Conservation (phyloP, 92 coral and sea anemone genomes). For the Epizoanthus stellaris region DNA sequence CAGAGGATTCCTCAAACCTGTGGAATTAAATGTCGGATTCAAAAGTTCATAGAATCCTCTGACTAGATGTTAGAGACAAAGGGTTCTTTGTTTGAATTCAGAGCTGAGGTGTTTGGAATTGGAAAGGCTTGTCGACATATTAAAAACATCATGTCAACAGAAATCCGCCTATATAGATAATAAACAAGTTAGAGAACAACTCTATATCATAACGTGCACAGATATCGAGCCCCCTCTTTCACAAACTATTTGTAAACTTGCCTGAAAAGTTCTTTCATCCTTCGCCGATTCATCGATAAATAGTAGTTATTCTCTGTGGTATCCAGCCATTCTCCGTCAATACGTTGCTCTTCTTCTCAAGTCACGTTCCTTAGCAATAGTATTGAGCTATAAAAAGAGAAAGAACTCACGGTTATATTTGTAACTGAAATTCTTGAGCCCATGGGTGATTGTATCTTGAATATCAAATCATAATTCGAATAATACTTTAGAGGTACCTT, state of each 20-base stretch:
- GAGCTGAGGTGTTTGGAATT: too few species aligned
- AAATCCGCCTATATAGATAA: too few species aligned
- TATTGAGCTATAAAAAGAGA: conserved; percentile 17
- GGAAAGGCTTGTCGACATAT: too few species aligned
- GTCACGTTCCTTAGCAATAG: conserved; percentile 49
- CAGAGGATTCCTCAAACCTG: too few species aligned
- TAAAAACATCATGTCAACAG: too few species aligned
- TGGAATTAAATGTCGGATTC: too few species aligned
- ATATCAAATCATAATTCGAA: too few species aligned
- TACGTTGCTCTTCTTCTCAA: conserved; percentile 39
- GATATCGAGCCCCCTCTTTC: conserved; percentile 46
- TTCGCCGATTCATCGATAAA: conserved; percentile 55
- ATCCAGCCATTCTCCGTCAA: conserved; percentile 29
- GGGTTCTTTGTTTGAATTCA: too few species aligned
- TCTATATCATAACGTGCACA: conserved; percentile 43
- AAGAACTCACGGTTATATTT: not conserved
- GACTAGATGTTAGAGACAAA: too few species aligned
- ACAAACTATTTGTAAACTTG: not conserved
- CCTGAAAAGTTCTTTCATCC: conserved; percentile 44
- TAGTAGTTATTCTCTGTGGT: conserved; percentile 30
- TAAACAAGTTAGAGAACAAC: too few species aligned
- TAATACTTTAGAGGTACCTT: too few species aligned
- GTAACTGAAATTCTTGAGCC: not conserved
- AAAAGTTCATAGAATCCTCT: too few species aligned
- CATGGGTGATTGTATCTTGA: not conserved